Evolutionary conservation across 2,113 vertebrate species (phyloP), one percentile per base, ranked within the genome.

Genomic region (Psilopsiagon aymara): DNA sequence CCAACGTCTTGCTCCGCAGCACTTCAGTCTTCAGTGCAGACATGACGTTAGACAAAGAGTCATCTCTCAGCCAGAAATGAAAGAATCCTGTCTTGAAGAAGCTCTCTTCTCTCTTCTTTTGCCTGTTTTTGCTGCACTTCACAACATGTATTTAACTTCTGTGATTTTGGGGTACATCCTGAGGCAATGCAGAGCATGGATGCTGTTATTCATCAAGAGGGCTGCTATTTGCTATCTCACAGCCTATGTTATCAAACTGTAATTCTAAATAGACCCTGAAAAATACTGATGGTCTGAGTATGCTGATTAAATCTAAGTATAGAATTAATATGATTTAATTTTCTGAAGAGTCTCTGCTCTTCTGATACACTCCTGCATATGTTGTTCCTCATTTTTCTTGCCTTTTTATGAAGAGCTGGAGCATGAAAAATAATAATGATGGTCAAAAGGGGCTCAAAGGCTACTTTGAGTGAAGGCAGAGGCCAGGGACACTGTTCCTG

Each of bases 291-390:
- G 10, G 59, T 90, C 81, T 91, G 74, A 82, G 60, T 74, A 82
- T 43, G 35, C 17, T 70, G 51, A 88, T 94, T 87, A 82, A 82
- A 91, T 96, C 49, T 73, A 85, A 88, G 46, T 44, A 86, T 63
- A 77, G 83, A 74, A 63, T 82, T 77, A 90, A 63, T 67, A 80
- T 74, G 2, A 73, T 94, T 87, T 47, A 25, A 82, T 95, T 95
- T 95, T 73, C 93, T 95, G 59, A 85, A 90, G 91, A 94, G 75
- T 53, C 44, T 90, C 51, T 43, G 70, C 49, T 73, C 16, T 88
- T 82, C 67, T 90, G 17, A 49, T 85, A 74, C 28, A 19, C n/a
- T 90, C 52, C 41, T 49, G 28, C 20, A 57, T 85, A 27, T 70
- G 46, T 66, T 76, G 19, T 93, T 82, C 46, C 66, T 83, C 18